Evolutionary conservation across 2,888 invertebrate genomes (phyloP), one percentile per base, ranked within the genome.

Genomic region (Druceiella hillmani): DNA sequence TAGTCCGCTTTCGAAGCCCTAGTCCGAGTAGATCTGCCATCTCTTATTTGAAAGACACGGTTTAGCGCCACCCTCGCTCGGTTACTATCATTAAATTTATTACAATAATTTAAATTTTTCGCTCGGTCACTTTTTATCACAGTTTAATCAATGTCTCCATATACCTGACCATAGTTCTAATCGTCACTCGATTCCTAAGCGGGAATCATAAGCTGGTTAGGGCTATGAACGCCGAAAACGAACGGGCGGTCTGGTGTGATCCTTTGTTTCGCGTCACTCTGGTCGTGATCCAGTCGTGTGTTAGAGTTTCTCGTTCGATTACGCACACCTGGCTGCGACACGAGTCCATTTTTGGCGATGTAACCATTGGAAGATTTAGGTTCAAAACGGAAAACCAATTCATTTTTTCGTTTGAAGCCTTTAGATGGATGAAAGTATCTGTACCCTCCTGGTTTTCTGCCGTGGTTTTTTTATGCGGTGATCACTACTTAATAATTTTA

Each of bases 211-310:
- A 72, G 72, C 55, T 71, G 70, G 55, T 69, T 69, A 37, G 72
- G 72, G 48, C 64, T 66, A 55, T 78, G 75, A 41, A 77, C 66
- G 46, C 78, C 78, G 55, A 78, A 78, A 51, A 78, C 78, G 58
- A 77, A 78, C 51, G 78, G 78, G 20, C 78, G 78, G 53, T 71
- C 69, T 56, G 62, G 60, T 15, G 13, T 15, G 27, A 25, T 11
- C 3, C 12, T 5, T 14, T 3, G 13, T 13, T 13, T 3, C 10
- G 27, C 27, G 10, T 11, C 27, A 9, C 27, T 15, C 4, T 25
- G 12, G 6, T 9, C 9, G 6, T 6, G 6, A 9, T 20, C 25
- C 4, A 25, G 25, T 10, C 11, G 3, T 29, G 11, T 9, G 11
- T 3, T 17, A 15, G 15, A 31, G 67, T 56, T n/a, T n/a, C n/a